Base-by-base conservation (phyloP, 2,797 vertebrate genomes). In the Sciurus vulgaris region DNA sequence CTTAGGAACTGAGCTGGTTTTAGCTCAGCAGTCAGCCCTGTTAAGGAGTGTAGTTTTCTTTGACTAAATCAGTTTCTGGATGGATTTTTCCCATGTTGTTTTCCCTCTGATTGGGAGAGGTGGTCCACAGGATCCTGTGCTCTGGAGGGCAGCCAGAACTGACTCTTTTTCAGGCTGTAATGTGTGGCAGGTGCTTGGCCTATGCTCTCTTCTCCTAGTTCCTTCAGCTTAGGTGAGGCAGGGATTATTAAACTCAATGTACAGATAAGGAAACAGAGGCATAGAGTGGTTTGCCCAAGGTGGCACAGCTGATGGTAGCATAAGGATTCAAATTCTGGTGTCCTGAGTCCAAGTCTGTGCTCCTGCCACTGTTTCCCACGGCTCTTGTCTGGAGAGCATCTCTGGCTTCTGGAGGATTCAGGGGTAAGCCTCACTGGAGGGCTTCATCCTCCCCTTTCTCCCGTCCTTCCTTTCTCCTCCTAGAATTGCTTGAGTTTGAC, bases 251-350 rank as follows among this genome's bases (percentile, higher is more conserved):
- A 74, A 49, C 28, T 83, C 49, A 20, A 3, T 44, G 72, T 61
- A 24, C 51, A 67, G 63, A 86, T 65, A 51, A 86, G 73, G 70
- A 86, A 47, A 77, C 56, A 0, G 92, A 87, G 74, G n/a, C 81
- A 54, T 10, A 5, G 51, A 51, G 84, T 24, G 41, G 24, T 79
- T 90, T 59, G 54, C 18, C 85, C 51, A 6, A 30, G 59, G 30
- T 15, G 41, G 5, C 26, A 30, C 33, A 24, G n/a, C 86, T 86
- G 24, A 26, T 35, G 33, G 56, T 20, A 26, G 56, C 59, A 59
- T 44, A 33, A 30, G 54, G 20, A 33, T 63, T 41, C 51, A 84
- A 86, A 35, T 22, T 78, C 33, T 44, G 49, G 44, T 72, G 54
- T 47, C 7, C 0, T 2, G 54, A 26, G 14, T 61, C 83, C 61